Conservation (phyloP, 2,113 vertebrate genomes). For the Dipodomys stephensi region DNA sequence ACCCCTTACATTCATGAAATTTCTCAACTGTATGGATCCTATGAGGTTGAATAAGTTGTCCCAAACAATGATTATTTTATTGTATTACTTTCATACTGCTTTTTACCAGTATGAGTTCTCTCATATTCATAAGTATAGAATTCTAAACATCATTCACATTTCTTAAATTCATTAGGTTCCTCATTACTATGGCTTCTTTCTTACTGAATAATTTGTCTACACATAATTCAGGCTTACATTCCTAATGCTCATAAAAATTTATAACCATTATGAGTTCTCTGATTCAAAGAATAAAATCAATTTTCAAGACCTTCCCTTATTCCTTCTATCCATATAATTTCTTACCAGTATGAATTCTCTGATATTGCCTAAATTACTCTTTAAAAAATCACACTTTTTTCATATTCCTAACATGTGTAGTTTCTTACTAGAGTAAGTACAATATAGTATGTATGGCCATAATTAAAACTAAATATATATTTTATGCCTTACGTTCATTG, state of each 20-base stretch:
- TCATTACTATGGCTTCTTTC: background rate
- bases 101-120: conserved; percentile 61
- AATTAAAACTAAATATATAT: conserved; percentile 15
- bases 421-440: conserved; percentile 25
- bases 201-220: background rate
- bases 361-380: background rate
- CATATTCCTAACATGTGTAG: background rate
- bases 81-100: background rate
- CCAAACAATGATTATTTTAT: background rate
- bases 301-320: background rate
- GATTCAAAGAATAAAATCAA: background rate
- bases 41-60: background rate
- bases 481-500: background rate
- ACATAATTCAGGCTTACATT: conserved; percentile 21
- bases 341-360: conserved; percentile 48
- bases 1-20: background rate
- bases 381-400: conserved; percentile 23
- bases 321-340: background rate
- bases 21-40: background rate
- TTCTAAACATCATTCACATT: background rate
- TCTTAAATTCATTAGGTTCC: background rate
- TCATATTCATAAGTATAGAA: background rate
- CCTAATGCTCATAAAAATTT: conserved; percentile 29
- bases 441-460: background rate
- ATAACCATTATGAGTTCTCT: conserved; percentile 54